Evolutionary conservation across 37 sponge, comb jelly and placozoan species (phyloP).

Genomic region (Bolinopsis microptera): DNA sequence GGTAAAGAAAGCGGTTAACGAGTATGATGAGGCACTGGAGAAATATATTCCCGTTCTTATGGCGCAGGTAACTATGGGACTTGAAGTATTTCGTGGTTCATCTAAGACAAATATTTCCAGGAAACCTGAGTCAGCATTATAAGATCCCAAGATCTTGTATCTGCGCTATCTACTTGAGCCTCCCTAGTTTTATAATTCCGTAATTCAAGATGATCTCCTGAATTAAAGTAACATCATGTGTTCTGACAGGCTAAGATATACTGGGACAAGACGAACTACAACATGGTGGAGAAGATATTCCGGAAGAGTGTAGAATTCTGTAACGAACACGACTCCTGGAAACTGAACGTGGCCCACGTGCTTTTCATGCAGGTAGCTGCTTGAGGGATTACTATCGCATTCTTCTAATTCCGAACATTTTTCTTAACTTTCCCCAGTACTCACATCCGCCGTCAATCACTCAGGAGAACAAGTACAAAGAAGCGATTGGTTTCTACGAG

Average conservation of each 20-base stretch:
- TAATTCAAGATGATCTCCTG: too few species aligned
- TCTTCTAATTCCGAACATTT: too few species aligned
- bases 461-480: constrained; percentile 93
- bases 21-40: constrained; percentile 94
- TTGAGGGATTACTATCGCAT: neutral
- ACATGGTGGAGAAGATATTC: constrained; percentile 92
- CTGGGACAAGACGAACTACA: constrained; percentile 91
- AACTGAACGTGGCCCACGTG: constrained; percentile 95
- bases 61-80: constrained; percentile 82
- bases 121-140: too few species aligned
- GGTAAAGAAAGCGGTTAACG: constrained; percentile 89
- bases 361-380: constrained; percentile 89
- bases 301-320: constrained; percentile 96
- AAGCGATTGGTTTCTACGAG: constrained; percentile 94
- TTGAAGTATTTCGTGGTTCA: too few species aligned
- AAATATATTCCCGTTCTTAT: constrained; percentile 96
- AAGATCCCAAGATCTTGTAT: too few species aligned
- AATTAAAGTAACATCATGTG: too few species aligned
- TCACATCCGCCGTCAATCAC: too few species aligned
- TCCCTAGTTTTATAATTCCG: too few species aligned
- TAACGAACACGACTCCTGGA: constrained; percentile 94
- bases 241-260: constrained; percentile 83
- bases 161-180: too few species aligned
- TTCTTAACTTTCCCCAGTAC: too few species aligned
- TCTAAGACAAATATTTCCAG: too few species aligned